Evolutionary conservation across 1,140 invertebrate species (phyloP).

Genomic region (Listronotus oregonensis): DNA sequence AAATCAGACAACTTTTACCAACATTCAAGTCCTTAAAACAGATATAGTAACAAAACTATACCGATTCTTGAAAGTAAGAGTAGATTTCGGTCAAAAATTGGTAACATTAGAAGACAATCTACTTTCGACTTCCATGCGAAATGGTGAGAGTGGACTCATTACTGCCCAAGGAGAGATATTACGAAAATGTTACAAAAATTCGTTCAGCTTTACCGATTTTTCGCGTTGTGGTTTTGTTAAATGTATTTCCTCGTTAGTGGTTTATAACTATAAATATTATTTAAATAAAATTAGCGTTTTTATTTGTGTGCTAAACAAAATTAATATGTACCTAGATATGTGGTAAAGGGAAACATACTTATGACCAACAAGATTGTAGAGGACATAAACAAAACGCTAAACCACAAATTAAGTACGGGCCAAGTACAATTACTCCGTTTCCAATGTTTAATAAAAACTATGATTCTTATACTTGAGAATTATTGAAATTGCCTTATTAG

Average conservation of each 20-base stretch:
- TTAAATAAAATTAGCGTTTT: no score
- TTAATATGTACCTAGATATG: no score
- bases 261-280: neutral
- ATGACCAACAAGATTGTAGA: no score
- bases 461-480: no score
- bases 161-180: constrained; percentile 8
- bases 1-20: constrained; percentile 13
- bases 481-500: no score
- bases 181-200: constrained; percentile 15
- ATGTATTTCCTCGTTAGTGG: neutral
- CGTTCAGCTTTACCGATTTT: neutral
- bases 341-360: no score
- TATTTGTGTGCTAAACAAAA: no score
- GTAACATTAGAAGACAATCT: constrained; percentile 9
- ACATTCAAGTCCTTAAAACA: neutral
- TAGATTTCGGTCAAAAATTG: constrained; percentile 13
- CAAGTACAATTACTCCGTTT: no score
- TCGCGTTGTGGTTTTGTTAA: neutral
- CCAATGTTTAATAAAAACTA: no score
- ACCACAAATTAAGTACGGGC: no score
- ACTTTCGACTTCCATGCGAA: constrained; percentile 6
- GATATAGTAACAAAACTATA: neutral
- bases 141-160: constrained; percentile 12
- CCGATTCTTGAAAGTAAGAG: constrained; percentile 11
- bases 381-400: no score